Evolutionary conservation across 2,888 invertebrate species (phyloP), one percentile per base, ranked within the genome.

Genomic region (Heteromyza rotundicornis): DNA sequence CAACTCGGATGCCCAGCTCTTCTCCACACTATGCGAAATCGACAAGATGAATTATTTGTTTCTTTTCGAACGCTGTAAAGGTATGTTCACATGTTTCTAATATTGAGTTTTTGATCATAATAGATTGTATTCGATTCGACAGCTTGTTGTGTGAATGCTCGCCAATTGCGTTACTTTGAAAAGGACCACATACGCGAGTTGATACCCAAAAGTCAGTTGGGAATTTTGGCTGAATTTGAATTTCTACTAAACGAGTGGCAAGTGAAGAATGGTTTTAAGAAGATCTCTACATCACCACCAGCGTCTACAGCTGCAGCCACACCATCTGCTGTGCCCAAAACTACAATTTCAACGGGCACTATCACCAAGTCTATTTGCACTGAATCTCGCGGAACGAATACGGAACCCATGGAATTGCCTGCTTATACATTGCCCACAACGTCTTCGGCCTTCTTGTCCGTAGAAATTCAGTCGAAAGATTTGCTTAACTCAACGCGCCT

Each of bases 11-110:
- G 53, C 55, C 0, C 23, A 57, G 32, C 56, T 65, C 7, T 52
- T 65, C 32, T 32, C 50, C 10, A 36, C 55, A 0, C 32, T 66
- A 10, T 52, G 57, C 23, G 56, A 62, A 58, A 66, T 66, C 32
- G 66, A 66, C 20, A 47, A 52, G 57, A 10, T 53, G 14, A 66
- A 66, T 50, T 64, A 62, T 51, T 16, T 49, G 10, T 66, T 60
- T 44, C 19, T 64, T 5, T 64, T 64, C 24, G 60, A 64, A 24
- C 62, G 60, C 19, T 66, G 66, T 24, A 64, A 64, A 60, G 52
- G 66, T 66, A 60, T 51, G 47, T 40, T 40, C 3, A n/a, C 10
- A 40, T 12, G 3, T 8, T 40, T n/a, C n/a, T n/a, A n/a, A n/a
- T n/a, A n/a, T n/a, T n/a, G n/a, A n/a, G n/a, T n/a, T n/a, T n/a